Base-by-base conservation (phyloP, 2,797 vertebrate species). In the Danio kyathit region DNA sequence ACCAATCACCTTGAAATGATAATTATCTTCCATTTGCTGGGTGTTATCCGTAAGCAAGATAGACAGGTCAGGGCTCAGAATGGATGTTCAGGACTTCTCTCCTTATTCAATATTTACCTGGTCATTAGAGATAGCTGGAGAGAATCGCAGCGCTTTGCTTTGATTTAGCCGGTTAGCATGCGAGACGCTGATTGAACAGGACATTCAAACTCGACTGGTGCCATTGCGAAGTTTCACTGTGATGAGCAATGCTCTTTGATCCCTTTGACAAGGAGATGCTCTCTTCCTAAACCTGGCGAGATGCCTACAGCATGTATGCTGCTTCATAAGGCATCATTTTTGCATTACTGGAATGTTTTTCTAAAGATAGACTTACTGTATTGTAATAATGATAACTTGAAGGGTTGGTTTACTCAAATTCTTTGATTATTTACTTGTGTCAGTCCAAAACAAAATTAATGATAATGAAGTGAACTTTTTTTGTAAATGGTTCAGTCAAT, bases 21-120 rank as follows among this genome's bases (percentile, higher is more conserved):
- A 81, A 86, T 86, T 79, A 86, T 74, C 72, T 78, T 73, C 79
- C 79, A 81, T 84, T 81, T 81, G 48, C 75, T 70, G 67, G 59
- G 74, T 75, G 69, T 57, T 74, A 65, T 75, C 51, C 5, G 6
- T 83, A 83, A 81, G 79, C 75, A 79, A 75, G 79, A 80, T 60
- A 83, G 81, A 71, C 83, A 81, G 64, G 79, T 71, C 83, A 78
- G 41, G 69, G 54, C 70, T 80, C 48, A 52, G 54, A 65, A 81
- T 46, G 60, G 77, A 83, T 76, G 72, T 71, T 74, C 65, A 71
- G 73, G 60, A 72, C 60, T 49, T 51, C 69, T 76, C 21, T 19
- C 38, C 21, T 72, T 59, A 63, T 78, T 66, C 9, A 74, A 73
- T 72, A 78, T 84, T 81, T 84, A 84, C 79, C 49, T 77, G 70